Evolutionary conservation across 2,113 vertebrate genomes (phyloP), one percentile per base, ranked within the genome.

Genomic region (Lates calcarifer): DNA sequence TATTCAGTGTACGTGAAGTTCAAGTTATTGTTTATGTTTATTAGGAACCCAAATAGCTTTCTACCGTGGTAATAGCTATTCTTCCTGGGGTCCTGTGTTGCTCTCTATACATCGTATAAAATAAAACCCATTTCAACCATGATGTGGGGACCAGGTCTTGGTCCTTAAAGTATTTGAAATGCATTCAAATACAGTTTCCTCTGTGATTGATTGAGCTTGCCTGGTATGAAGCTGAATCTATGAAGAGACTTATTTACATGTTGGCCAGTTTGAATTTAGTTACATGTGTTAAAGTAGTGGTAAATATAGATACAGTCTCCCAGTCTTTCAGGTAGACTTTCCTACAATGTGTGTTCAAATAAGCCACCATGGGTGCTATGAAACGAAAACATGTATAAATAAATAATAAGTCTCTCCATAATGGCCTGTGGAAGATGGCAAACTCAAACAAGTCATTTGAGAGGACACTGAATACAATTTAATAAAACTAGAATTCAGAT

Each of bases 71-170:
- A 45, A 45, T 1, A 63, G 68, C 62, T 63, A 61, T 58, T 78
- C 26, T 20, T 60, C 68, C 69, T 18, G 17, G 76, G 76, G 39
- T 82, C 83, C 75, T 60, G n/a, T 67, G 51, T 9, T 11, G 18
- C 63, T 81, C 26, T 49, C 33, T 41, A 69, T 17, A 68, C 76
- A 71, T 45, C 0, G 35, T 66, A 0, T 11, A 61, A 45, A 68
- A 39, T 65, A 72, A 90, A 90, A 87, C 70, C 70, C 41, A 76
- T 92, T 88, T 91, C 90, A 94, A 86, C 84, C 87, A 65, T 47
- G 33, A 51, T 37, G 20, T 33, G n/a, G 7, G 6, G 6, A 61
- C 65, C 24, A 61, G 5, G 39, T 70, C 70, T 64, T 51, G 35
- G 55, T 69, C 73, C 26, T 41, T 41, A 1, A 37, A 51, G 61